These are phyloP conservation scores for Agrilus biguttatus DNA, from an alignment of 2,888 invertebrate species.

Conservation along the genomic window DNA sequence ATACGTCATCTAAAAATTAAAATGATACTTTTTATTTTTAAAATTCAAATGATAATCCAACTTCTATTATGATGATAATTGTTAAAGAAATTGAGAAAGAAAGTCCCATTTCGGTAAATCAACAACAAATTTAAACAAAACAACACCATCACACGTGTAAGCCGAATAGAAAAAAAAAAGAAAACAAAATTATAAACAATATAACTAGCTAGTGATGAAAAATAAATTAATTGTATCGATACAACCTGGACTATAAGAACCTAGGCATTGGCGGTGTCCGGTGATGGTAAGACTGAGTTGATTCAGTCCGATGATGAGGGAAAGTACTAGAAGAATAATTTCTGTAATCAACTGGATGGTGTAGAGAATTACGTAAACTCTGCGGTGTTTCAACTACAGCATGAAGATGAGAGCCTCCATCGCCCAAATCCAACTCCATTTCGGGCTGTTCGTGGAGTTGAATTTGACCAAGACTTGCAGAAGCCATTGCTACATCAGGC, in stretches of 20 bases:
- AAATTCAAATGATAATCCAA: too few species aligned
- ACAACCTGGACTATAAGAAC: constrained; percentile 17
- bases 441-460: constrained; percentile 46
- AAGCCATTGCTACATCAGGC: constrained; percentile 91
- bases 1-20: too few species aligned
- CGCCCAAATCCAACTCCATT: constrained; percentile 73
- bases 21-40: too few species aligned
- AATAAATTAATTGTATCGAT: too few species aligned
- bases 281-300: constrained; percentile 14
- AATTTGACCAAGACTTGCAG: constrained; percentile 53
- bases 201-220: too few species aligned
- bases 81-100: too few species aligned
- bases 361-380: constrained; percentile 18
- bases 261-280: constrained; percentile 15
- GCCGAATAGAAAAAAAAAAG: too few species aligned
- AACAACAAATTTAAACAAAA: too few species aligned
- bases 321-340: constrained; percentile 25
- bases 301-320: constrained; percentile 17
- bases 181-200: too few species aligned
- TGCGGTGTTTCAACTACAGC: constrained; percentile 17
- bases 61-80: too few species aligned
- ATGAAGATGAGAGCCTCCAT: constrained; percentile 58
- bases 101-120: too few species aligned
- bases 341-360: constrained; percentile 21
- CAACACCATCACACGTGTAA: too few species aligned